Percentiles rank a stretch among this genome's conserved stretches.
Conservation (phyloP, 2,888 invertebrate species). For the Sinelater perroti region DNA sequence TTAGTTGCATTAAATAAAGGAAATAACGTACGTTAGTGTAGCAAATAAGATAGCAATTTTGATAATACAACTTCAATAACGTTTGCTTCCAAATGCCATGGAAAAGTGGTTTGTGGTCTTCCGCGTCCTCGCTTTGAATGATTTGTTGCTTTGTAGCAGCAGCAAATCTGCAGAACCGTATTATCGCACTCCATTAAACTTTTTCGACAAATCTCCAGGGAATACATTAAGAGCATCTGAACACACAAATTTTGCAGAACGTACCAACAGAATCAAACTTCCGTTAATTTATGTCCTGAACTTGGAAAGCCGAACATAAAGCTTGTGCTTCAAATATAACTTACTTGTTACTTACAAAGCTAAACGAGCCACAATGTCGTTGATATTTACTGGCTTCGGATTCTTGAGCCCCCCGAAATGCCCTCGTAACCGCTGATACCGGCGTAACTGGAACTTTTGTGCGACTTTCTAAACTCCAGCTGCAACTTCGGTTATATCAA, state of each 20-base stretch:
- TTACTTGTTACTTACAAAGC: slow-evolving; percentile 48
- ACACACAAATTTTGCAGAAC: slow-evolving; percentile 19
- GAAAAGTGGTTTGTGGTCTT: not conserved
- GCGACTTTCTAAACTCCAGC: slow-evolving; percentile 49
- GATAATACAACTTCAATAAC: no score
- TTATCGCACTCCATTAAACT: slow-evolving; percentile 22
- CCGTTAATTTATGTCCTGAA: slow-evolving; percentile 51
- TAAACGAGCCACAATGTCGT: slow-evolving; percentile 53
- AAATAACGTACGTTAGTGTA: no score
- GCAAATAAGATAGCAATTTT: no score
- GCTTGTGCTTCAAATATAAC: slow-evolving; percentile 50
- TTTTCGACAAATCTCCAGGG: slow-evolving; percentile 12
- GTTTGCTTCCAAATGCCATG: no score
- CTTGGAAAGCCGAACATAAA: slow-evolving; percentile 50
- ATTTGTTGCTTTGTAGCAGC: slow-evolving; percentile 5
- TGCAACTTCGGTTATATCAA: slow-evolving; percentile 50
- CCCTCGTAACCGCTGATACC: slow-evolving; percentile 53
- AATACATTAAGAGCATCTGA: slow-evolving; percentile 22
- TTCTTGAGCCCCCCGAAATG: slow-evolving; percentile 52
- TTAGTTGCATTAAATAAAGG: no score
- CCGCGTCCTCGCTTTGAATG: not conserved
- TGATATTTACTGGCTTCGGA: slow-evolving; percentile 52
- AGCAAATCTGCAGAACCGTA: slow-evolving; percentile 9
- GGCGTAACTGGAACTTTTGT: slow-evolving; percentile 48
- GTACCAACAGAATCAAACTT: slow-evolving; percentile 46